Base-by-base conservation (phyloP, 2,797 vertebrate species). In the Anguilla megastoma region DNA sequence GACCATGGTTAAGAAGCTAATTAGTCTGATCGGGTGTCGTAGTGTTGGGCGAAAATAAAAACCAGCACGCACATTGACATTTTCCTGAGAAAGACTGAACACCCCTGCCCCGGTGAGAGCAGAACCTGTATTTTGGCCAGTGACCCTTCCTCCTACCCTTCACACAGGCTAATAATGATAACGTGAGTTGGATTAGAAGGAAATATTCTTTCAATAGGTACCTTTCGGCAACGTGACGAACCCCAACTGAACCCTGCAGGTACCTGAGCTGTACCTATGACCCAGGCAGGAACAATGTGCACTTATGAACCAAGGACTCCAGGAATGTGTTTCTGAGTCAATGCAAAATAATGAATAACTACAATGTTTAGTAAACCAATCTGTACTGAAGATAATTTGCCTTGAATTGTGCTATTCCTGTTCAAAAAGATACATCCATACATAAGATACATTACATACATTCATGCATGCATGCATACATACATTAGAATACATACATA, bases 321-420 rank as follows among this genome's bases (percentile, higher is more conserved):
- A 24, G 18, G 16, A 80, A 21, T 21, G 18, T 21, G 76, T 41
- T 80, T 48, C 33, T 80, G 76, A 80, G 76, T 48, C 33, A 36
- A 80, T 21, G 27, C n/a, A 88, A 85, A 84, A 36, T 45, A 69
- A 88, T 85, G 86, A 88, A 85, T 63, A 87, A 90, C 54, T 14
- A n/a, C 41, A 82, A n/a, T 24, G n/a, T 21, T 50, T 12, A 79
- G 36, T 24, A 9, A 33, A 14, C 12, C 10, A 10, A 33, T 41
- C 74, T 18, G 36, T 21, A 41, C 8, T 71, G 27, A 9, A 71
- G 69, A 33, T 71, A 33, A 71, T 33, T 71, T 33, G 10, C n/a
- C 33, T 30, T 71, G 27, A 33, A 30, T 10, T 79, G 74, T 36
- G 33, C 36, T 21, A 21, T 16, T 76, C 27, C 71, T 76, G 30